A percentile compares a stretch with the other conserved stretches of the same genome.
Conservation (phyloP, 37 sponge, comb jelly and placozoan genomes). For the Halisarca cf. caerulea region DNA sequence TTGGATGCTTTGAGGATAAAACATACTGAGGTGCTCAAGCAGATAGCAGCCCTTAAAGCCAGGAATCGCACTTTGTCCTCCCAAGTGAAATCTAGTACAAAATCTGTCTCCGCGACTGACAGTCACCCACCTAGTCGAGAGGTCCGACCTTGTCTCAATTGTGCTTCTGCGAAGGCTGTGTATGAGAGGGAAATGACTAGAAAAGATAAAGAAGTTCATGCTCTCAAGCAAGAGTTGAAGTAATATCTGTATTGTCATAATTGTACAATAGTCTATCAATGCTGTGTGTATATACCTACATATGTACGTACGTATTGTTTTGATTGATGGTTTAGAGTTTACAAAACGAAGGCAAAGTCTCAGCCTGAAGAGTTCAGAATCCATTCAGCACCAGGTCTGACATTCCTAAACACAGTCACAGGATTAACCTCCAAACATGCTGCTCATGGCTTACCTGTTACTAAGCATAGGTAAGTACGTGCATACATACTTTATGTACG, state of each 20-base stretch:
- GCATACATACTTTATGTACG: too few species aligned
- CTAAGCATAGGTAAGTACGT: too few species aligned
- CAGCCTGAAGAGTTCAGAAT: not conserved
- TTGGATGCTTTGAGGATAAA: conserved; percentile 38
- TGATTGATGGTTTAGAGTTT: too few species aligned
- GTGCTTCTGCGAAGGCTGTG: not conserved
- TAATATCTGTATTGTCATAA: not conserved
- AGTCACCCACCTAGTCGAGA: not conserved
- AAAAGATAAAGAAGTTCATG: conserved; percentile 10
- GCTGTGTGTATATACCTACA: not conserved
- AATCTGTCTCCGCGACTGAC: not conserved
- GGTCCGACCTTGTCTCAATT: not conserved
- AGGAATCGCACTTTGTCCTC: conserved; percentile 69
- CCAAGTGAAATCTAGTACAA: conserved; percentile 33
- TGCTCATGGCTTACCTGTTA: too few species aligned
- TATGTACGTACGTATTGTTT: not conserved
- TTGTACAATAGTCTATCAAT: not conserved
- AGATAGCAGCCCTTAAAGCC: conserved; percentile 62
- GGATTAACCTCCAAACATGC: too few species aligned
- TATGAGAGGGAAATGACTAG: conserved; percentile 19
- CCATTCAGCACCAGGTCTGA: not conserved
- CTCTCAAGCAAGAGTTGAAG: conserved; percentile 17
- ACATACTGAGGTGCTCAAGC: conserved; percentile 42
- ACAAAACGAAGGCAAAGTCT: too few species aligned
- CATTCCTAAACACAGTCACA: too few species aligned